Evolutionary conservation across 2,113 vertebrate genomes (phyloP).

Genomic region (Pheucticus melanocephalus): DNA sequence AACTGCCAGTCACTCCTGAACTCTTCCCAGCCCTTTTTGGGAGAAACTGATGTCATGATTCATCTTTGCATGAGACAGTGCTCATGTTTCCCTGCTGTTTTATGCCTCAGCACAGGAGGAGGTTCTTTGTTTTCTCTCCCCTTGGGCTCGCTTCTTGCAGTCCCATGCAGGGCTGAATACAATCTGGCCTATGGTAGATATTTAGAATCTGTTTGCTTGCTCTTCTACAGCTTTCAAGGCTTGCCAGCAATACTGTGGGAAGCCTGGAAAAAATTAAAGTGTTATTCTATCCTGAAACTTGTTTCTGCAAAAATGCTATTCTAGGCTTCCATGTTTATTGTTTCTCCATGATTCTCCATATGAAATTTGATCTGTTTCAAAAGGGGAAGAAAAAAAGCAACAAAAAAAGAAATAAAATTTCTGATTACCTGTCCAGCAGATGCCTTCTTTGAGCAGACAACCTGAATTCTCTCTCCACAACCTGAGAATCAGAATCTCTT

Average conservation of each 20-base stretch:
- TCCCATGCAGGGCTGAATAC: conserved; percentile 38
- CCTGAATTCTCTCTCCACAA: neutral
- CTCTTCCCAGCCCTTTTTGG: neutral
- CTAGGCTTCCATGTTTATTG: conserved; percentile 49
- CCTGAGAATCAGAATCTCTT: neutral
- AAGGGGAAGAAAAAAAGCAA: neutral
- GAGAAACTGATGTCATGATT: conserved; percentile 34
- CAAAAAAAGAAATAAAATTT: neutral
- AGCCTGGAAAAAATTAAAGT: conserved; percentile 62
- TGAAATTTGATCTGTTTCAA: neutral
- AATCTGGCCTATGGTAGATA: conserved; percentile 25
- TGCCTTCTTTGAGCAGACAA: neutral
- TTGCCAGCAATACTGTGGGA: conserved; percentile 57
- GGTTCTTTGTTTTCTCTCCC: conserved; percentile 49
- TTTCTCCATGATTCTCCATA: neutral
- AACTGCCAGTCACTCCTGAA: conserved; percentile 4
- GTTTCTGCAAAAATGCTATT: conserved; percentile 49
- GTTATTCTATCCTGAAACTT: conserved; percentile 54
- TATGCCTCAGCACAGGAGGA: conserved; percentile 28
- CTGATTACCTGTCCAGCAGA: conserved; percentile 2
- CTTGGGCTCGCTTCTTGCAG: neutral
- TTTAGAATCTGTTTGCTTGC: conserved; percentile 49
- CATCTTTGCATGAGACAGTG: conserved; percentile 23
- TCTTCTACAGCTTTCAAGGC: conserved; percentile 44
- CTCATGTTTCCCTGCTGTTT: conserved; percentile 50